phyloP scores from a whole-genome alignment of 2,888 invertebrate genomes.

The Laothoe populi region DNA sequence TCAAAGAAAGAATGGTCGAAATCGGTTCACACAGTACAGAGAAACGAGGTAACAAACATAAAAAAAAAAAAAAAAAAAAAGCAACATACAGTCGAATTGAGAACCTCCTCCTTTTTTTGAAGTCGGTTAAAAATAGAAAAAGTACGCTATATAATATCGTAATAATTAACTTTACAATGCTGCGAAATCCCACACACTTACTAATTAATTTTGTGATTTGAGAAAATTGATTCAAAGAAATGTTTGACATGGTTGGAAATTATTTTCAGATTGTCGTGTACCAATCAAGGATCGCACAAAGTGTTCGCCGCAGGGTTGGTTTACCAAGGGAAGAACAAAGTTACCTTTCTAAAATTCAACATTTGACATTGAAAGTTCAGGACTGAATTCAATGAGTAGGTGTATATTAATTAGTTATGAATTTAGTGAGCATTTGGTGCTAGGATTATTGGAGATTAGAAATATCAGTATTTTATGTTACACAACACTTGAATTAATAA shows the following conservation, averaged over 20 bases:
- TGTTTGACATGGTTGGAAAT: slow-evolving; percentile 46
- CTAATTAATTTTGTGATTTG: neutral
- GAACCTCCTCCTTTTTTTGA: no score
- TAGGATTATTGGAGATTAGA: neutral
- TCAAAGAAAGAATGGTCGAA: no score
- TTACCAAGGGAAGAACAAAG: slow-evolving; percentile 32
- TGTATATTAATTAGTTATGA: neutral
- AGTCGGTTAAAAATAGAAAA: no score
- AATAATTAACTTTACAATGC: neutral
- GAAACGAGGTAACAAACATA: no score
- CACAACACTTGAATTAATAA: no score
- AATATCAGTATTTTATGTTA: neutral
- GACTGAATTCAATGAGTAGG: neutral
- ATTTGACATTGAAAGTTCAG: slow-evolving; percentile 4
- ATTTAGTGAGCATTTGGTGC: neutral
- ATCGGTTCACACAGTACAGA: no score
- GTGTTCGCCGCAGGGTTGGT: slow-evolving; percentile 44
- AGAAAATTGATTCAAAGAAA: slow-evolving; percentile 36
- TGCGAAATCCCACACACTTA: neutral
- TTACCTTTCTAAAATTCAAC: slow-evolving; percentile 12
- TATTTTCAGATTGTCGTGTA: slow-evolving; percentile 60
- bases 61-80: no score
- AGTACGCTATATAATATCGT: no score
- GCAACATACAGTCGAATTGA: no score
- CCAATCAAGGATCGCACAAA: slow-evolving; percentile 61